These are phyloP conservation scores for Hypercompe scribonia DNA, from an alignment of 2,888 invertebrate genomes.

Conservation along the genomic window DNA sequence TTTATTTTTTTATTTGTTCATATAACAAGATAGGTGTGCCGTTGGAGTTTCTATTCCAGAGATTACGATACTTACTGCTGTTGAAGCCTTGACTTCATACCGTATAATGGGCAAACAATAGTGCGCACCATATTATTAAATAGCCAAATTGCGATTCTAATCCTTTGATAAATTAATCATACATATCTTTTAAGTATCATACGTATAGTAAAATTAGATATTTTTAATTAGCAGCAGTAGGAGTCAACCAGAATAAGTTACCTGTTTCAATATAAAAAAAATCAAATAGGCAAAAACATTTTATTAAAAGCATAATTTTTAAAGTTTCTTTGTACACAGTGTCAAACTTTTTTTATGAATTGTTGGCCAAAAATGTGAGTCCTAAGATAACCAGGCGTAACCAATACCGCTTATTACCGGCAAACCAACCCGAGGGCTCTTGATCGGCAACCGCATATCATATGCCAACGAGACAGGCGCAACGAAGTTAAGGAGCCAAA, in stretches of 20 bases:
- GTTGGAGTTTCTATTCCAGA: neutral
- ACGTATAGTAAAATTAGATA: neutral
- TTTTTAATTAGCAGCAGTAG: neutral
- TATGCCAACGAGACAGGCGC: too few relatives aligned
- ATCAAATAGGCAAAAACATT: too few relatives aligned
- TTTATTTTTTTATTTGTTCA: constrained; percentile 7
- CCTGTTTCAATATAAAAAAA: too few relatives aligned
- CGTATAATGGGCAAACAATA: neutral
- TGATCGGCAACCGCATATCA: too few relatives aligned
- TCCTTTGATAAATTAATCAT: neutral
- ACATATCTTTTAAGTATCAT: neutral
- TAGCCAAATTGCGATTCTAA: neutral
- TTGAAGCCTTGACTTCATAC: neutral
- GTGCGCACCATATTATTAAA: neutral
- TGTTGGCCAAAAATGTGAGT: too few relatives aligned
- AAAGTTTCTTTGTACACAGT: too few relatives aligned
- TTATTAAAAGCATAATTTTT: too few relatives aligned
- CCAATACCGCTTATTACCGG: too few relatives aligned
- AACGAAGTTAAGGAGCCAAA: too few relatives aligned
- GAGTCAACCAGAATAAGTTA: neutral
- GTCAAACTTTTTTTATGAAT: too few relatives aligned
- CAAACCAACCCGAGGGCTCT: too few relatives aligned
- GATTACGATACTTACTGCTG: neutral
- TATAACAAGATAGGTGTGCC: neutral
- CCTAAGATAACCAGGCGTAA: too few relatives aligned